Evolutionary conservation across 2,797 vertebrate species (phyloP).

Genomic region (Lithobates pipiens): DNA sequence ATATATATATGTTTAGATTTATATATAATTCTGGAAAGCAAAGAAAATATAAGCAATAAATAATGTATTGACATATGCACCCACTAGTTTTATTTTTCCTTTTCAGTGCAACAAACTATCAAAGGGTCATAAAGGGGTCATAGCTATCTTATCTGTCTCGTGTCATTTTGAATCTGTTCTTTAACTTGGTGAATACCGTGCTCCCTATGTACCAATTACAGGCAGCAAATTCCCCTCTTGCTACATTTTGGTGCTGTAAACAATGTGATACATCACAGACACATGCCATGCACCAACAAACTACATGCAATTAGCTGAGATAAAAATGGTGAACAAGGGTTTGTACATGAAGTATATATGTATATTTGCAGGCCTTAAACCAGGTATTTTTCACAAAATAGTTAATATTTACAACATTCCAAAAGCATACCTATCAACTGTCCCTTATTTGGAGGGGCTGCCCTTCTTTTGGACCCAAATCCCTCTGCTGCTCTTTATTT

Average conservation of each 20-base stretch:
- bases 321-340: not conserved
- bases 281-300: not conserved
- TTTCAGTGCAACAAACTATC: too few species aligned
- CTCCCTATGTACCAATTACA: slow-evolving; percentile 3
- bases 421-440: too few species aligned
- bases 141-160: not conserved
- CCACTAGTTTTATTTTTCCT: not conserved
- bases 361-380: too few species aligned
- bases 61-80: not conserved
- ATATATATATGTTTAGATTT: too few species aligned
- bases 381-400: too few species aligned
- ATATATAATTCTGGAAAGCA: not conserved
- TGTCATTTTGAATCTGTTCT: slow-evolving; percentile 10
- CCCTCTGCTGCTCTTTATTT: too few species aligned
- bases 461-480: too few species aligned
- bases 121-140: not conserved
- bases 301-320: not conserved
- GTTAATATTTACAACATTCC: too few species aligned
- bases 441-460: too few species aligned
- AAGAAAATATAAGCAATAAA: not conserved
- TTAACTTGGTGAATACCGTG: not conserved
- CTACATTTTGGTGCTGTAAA: not conserved
- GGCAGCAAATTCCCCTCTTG: not conserved
- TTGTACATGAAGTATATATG: too few species aligned
- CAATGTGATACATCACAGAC: not conserved